Conservation (phyloP, 2,113 vertebrate genomes). For the Perca fluviatilis region DNA sequence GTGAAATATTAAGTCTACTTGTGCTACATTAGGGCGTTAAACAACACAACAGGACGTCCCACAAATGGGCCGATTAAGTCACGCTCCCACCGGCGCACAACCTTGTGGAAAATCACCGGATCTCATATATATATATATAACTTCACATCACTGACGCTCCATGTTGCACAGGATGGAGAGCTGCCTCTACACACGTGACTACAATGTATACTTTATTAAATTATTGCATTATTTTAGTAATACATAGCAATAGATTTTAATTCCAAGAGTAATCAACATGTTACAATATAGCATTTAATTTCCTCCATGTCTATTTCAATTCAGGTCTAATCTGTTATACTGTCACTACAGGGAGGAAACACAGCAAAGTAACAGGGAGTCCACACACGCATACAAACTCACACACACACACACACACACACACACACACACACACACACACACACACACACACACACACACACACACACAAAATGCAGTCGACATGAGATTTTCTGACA, state of each 20-base stretch:
- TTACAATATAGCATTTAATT: background rate
- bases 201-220: background rate
- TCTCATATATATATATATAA: too few species aligned
- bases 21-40: too few species aligned
- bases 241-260: background rate
- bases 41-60: too few species aligned
- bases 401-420: background rate
- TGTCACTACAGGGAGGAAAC: background rate
- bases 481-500: background rate
- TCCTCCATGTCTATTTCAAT: background rate
- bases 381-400: too few species aligned
- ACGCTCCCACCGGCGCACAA: too few species aligned
- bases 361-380: background rate
- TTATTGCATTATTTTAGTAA: too few species aligned
- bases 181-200: background rate
- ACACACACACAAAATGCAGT: background rate
- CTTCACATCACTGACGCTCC: background rate
- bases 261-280: background rate
- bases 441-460: background rate
- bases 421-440: background rate
- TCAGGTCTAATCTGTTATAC: background rate
- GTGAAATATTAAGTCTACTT: too few species aligned
- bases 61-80: too few species aligned
- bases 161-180: background rate
- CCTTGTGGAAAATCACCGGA: too few species aligned